Evolutionary conservation across 2,888 invertebrate genomes (phyloP), one percentile per base, ranked within the genome.

Genomic region (Drosophila niveifrons): DNA sequence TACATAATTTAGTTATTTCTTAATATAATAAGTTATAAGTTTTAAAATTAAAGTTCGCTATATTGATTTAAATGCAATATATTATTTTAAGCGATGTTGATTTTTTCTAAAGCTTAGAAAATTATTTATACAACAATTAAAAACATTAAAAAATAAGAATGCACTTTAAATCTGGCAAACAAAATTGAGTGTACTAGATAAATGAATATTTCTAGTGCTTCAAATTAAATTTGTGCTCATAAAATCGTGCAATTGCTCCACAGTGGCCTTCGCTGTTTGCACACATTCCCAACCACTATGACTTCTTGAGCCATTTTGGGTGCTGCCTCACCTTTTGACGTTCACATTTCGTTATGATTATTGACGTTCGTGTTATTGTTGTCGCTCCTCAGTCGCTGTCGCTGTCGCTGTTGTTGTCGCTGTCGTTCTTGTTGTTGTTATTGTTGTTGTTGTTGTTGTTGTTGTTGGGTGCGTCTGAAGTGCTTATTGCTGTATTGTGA

Each of bases 331-430:
- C 39, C 39, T 41, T 41, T 41, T 72, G 69, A 51, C 66, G 65
- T 65, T 62, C 57, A 52, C 78, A 80, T 84, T 88, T 66, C 64
- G 83, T 88, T 85, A 82, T 82, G 82, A 88, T 82, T 88, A 82
- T 88, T 82, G 83, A 75, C 88, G 79, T 82, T 56, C 66, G 56
- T 59, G 63, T 62, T 72, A 48, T 72, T 70, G 65, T 62, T 57
- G 67, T 51, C 39, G 15, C 15, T 41, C 13, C 13, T 15, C 13
- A 4, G 23, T 8, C 13, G 39, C 8, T 8, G 57, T 48, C 44
- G 29, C 28, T 29, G 46, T 31, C 50, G 50, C n/a, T 46, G 53
- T 18, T 50, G 53, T 73, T 31, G 66, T 65, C 47, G 55, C 4
- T 34, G 11, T 11, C 10, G 9, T 9, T 31, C n/a, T n/a, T 23